Percentiles rank a stretch among this genome's conserved stretches.
These are phyloP conservation scores for Drosophila sp. DNA, from an alignment of 1,140 invertebrate genomes.

Conservation along the genomic window DNA sequence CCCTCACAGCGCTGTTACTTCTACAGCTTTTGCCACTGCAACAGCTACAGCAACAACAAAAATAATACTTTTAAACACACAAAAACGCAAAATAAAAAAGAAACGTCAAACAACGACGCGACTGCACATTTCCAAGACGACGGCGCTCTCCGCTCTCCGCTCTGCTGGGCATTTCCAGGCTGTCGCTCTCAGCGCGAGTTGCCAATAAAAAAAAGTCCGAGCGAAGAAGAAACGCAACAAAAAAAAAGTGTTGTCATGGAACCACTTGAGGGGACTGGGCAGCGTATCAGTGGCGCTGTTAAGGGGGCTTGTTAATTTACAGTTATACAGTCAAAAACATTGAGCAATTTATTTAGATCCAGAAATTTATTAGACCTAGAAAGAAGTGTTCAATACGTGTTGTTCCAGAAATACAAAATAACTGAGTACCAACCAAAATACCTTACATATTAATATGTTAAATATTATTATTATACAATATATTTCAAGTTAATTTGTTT, in stretches of 20 bases:
- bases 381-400: no score
- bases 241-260: conserved; percentile 77
- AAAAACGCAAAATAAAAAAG: conserved; percentile 9
- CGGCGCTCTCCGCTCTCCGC: conserved; percentile 26
- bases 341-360: no score
- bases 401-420: no score
- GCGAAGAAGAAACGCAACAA: conserved; percentile 24
- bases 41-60: conserved; percentile 8
- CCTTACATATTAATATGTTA: no score
- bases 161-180: conserved; percentile 45
- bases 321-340: no score
- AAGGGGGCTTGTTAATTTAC: background rate
- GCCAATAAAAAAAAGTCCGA: conserved; percentile 18
- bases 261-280: conserved; percentile 14
- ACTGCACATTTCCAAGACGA: conserved; percentile 48
- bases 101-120: conserved; percentile 14
- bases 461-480: no score
- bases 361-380: no score
- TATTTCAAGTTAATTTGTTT: no score
- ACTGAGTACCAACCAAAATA: no score
- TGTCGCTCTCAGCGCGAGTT: conserved; percentile 30
- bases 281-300: conserved; percentile 6
- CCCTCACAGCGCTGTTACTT: background rate
- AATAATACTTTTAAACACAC: no score
- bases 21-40: background rate